Evolutionary conservation across 2,888 invertebrate species (phyloP), one percentile per base, ranked within the genome.

Genomic region (Epinotia bilunana): DNA sequence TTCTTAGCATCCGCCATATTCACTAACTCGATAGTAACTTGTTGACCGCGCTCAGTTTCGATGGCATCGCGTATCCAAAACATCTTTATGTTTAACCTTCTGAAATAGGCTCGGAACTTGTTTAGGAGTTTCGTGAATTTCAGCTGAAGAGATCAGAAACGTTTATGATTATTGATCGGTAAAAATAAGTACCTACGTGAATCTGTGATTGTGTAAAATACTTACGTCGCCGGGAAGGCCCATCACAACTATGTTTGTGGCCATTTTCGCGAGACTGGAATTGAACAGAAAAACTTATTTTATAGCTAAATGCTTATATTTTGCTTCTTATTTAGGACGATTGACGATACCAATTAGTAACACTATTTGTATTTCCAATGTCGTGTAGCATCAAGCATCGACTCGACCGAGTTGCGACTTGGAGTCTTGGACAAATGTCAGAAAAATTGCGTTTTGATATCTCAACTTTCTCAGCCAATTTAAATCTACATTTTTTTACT

Each of bases 181-280:
- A n/a, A 53, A 28, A 28, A 1, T 12, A 6, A 46, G 12, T 9
- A 61, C 33, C 5, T 61, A 39, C 9, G 9, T 20, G 16, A 49
- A 11, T n/a, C 28, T 53, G 11, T 9, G 18, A 11, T 28, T 6
- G 16, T 43, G 43, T 20, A 16, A 18, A 13, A 43, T 63, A 69
- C 69, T 74, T 68, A 74, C 74, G 16, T 74, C 57, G 62, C 6
- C 33, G 18, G 74, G 74, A 23, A 74, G 57, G 7, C 74, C 74
- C 33, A 18, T 49, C 6, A 74, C 73, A 20, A 67, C 3, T 60
- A 73, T 20, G 61, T 43, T 73, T 4, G 20, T 11, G 7, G 60
- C 3, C 73, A 73, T 73, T 23, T 60, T 39, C 53, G 2, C n/a
- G n/a, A 7, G n/a, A 53, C 5, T 12, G 16, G 43, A 33, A 18